A percentile compares a stretch with the other conserved stretches of the same genome.
These are phyloP conservation scores for Tolmerus cingulatus DNA, from an alignment of 2,888 invertebrate species.

Conservation along the genomic window DNA sequence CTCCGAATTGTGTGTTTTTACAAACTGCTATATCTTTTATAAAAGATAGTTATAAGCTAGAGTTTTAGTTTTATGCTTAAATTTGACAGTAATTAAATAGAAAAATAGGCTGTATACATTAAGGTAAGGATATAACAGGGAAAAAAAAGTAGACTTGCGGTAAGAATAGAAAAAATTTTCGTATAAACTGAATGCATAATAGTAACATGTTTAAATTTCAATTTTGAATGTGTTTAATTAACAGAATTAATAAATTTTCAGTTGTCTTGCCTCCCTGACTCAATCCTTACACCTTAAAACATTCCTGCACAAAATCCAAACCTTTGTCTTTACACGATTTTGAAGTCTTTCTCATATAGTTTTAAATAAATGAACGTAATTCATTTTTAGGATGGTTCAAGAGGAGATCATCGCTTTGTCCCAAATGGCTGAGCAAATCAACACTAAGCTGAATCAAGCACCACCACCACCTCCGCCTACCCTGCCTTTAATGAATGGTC, in stretches of 20 bases:
- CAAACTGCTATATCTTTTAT: background rate
- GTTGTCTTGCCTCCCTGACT: background rate
- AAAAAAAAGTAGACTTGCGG: background rate
- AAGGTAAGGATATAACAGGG: background rate
- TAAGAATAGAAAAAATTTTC: background rate
- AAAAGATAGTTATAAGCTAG: background rate
- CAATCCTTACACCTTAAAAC: background rate
- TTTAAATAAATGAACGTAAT: background rate
- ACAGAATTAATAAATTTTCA: background rate
- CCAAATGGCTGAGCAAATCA: constrained; percentile 76
- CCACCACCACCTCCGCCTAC: constrained; percentile 50
- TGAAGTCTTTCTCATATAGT: background rate
- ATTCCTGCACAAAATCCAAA: background rate
- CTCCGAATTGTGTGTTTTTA: background rate
- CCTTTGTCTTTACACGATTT: background rate
- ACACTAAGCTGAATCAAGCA: constrained; percentile 65
- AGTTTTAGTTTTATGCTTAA: background rate
- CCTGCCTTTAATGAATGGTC: constrained; percentile 51
- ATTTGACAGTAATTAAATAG: background rate
- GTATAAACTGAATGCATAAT: background rate
- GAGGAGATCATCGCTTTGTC: constrained; percentile 75
- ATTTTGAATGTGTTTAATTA: background rate
- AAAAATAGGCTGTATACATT: background rate
- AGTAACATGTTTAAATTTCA: background rate
- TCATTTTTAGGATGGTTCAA: constrained; percentile 68